A percentile compares a stretch with the other conserved stretches of the same genome.
phyloP scores from a whole-genome alignment of 2,797 vertebrate genomes.

The Ceryle rudis region DNA sequence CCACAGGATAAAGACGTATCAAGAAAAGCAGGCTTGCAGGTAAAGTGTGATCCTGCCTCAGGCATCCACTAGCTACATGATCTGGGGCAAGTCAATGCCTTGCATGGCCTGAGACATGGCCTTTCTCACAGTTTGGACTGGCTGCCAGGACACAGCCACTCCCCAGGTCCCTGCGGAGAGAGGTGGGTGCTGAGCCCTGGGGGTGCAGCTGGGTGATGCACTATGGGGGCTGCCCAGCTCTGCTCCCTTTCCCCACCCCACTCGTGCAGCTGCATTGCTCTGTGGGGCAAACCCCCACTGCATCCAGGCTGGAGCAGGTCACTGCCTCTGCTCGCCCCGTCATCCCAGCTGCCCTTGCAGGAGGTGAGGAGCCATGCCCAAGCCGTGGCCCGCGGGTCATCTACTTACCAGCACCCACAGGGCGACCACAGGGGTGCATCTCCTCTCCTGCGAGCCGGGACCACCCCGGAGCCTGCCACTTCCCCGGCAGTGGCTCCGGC shows the following conservation, averaged over 20 bases:
- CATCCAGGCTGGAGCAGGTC: no score
- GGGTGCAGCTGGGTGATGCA: not conserved
- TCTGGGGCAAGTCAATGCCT: not conserved
- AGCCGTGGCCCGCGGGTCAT: not conserved
- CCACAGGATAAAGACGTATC: rapidly evolving
- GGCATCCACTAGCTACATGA: not conserved
- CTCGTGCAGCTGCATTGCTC: not conserved
- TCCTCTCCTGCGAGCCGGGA: not conserved
- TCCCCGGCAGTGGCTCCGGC: not conserved
- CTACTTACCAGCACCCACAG: not conserved
- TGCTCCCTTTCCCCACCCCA: rapidly evolving
- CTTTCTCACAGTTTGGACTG: not conserved
- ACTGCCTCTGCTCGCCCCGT: not conserved
- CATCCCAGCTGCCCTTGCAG: not conserved
- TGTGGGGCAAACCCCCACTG: rapidly evolving
- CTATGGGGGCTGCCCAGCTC: not conserved
- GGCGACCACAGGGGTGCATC: not conserved
- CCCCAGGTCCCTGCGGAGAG: not conserved
- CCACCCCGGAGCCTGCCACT: not conserved
- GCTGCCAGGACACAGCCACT: not conserved
- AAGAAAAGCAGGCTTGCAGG: not conserved
- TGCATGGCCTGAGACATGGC: not conserved
- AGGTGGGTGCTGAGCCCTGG: not conserved
- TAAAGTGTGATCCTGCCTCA: rapidly evolving
- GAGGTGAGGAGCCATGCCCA: not conserved